Base-by-base conservation (phyloP, 1,140 invertebrate species). In the Battus philenor region DNA sequence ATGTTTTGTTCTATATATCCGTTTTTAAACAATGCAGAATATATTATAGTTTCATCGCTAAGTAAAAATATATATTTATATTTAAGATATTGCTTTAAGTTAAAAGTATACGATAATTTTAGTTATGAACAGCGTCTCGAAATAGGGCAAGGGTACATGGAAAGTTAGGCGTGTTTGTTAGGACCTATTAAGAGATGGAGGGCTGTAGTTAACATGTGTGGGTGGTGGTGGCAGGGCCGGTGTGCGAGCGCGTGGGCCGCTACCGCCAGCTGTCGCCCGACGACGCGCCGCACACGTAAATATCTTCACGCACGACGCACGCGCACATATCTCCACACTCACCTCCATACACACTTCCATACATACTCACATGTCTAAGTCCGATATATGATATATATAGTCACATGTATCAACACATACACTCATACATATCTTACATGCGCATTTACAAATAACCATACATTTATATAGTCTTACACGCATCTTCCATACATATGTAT, bases 201-300 rank as follows among this genome's bases (percentile, higher is more conserved):
- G n/a, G n/a, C n/a, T n/a, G n/a, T n/a, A n/a, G n/a, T n/a, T n/a
- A n/a, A n/a, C n/a, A n/a, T n/a, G n/a, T n/a, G n/a, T n/a, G n/a
- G n/a, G n/a, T n/a, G n/a, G n/a, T n/a, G n/a, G n/a, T 6, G 18
- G 56, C 60, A 65, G 79, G 68, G 50, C 50, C 62, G 43, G 67
- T 48, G 31, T 68, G 69, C 64, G 68, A 74, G 55, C 74, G 74
- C 52, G 79, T 85, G 36, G 81, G 81, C 38, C 74, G 63, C 63
- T 85, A 85, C 72, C 81, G 76, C 16, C 76, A 71, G 63, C 78
- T 85, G 67, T 78, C 80, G 57, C 77, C 73, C 44, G 79, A 73
- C 26, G 65, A 57, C 61, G 57, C 68, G 34, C 46, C 67, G 50
- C 59, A 71, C 72, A 77, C 69, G 76, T 80, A 78, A 78, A 68